phyloP scores from a whole-genome alignment of 2,113 vertebrate genomes.

The crab-eating macaque (Macaca fascicularis) region DNA sequence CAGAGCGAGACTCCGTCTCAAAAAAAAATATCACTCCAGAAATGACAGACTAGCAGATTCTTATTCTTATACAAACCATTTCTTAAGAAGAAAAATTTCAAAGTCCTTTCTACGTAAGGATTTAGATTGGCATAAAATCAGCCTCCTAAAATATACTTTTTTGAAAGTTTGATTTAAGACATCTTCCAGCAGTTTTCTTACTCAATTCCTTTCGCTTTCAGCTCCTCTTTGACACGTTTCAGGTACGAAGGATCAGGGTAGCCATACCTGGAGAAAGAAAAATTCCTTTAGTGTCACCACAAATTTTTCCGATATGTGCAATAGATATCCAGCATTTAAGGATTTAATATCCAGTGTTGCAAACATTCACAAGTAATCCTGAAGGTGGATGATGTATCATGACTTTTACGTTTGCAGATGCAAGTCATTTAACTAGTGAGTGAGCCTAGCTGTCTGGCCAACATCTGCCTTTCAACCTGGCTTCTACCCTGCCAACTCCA shows the following conservation, averaged over 20 bases:
- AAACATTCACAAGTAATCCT: background rate
- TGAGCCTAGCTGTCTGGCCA: background rate
- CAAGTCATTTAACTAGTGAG: background rate
- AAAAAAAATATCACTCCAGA: conserved; percentile 10
- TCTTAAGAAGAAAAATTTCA: background rate
- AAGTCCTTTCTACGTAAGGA: background rate
- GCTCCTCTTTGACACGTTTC: conserved; percentile 82
- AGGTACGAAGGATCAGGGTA: conserved; percentile 86
- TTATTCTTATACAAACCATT: background rate
- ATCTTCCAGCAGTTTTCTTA: conserved; percentile 46
- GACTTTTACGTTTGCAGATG: background rate
- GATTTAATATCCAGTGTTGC: background rate
- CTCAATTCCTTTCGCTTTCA: conserved; percentile 88
- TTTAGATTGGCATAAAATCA: background rate
- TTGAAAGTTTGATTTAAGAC: background rate
- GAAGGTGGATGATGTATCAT: background rate
- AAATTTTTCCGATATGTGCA: background rate
- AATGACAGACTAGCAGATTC: background rate
- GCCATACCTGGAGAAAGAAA: conserved; percentile 81
- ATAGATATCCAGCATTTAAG: background rate
- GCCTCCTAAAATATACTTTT: background rate
- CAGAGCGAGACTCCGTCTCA: too few species aligned
- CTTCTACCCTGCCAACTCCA: background rate
- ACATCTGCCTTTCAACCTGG: conserved; percentile 15
- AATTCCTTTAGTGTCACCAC: conserved; percentile 30